These are phyloP conservation scores for Porites australiensis DNA, from an alignment of 64 coral and sea anemone genomes.

Conservation along the genomic window DNA sequence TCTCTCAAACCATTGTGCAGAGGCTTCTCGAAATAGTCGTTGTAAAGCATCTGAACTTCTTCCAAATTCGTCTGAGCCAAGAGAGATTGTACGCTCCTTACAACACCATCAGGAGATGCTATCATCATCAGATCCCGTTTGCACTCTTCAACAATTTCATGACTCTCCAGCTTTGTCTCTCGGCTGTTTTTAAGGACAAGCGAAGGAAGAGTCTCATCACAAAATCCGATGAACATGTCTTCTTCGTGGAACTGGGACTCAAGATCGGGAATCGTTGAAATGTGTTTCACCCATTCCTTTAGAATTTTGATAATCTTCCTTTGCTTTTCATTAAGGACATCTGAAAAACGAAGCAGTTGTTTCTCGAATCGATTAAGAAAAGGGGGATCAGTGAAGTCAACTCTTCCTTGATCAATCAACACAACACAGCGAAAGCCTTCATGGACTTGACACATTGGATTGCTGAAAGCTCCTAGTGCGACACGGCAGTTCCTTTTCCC, in stretches of 20 bases:
- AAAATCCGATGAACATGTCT: conserved; percentile 81
- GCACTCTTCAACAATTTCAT: conserved; percentile 68
- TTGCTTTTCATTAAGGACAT: conserved; percentile 45
- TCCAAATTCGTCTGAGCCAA: conserved; percentile 14
- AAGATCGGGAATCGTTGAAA: conserved; percentile 48
- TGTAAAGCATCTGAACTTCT: conserved; percentile 53
- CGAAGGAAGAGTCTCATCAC: conserved; percentile 68
- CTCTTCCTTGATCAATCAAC: conserved; percentile 68
- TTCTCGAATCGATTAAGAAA: conserved; percentile 86
- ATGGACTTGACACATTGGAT: conserved; percentile 83
- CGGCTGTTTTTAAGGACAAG: conserved; percentile 65
- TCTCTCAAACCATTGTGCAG: conserved; percentile 69
- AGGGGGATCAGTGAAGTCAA: conserved; percentile 71
- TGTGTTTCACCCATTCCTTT: conserved; percentile 47
- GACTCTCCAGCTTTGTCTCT: background rate
- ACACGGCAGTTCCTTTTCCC: conserved; percentile 85
- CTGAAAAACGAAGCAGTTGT: conserved; percentile 76
- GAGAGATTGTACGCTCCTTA: conserved; percentile 52
- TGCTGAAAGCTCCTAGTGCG: conserved; percentile 80
- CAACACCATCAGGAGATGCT: conserved; percentile 83
- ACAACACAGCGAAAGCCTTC: conserved; percentile 84
- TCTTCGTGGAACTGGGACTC: conserved; percentile 33
- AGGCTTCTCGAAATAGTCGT: conserved; percentile 74
- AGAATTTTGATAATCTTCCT: conserved; percentile 50
- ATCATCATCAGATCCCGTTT: conserved; percentile 78